phyloP scores from a whole-genome alignment of 2,113 vertebrate species.

The Ellobius talpinus region DNA sequence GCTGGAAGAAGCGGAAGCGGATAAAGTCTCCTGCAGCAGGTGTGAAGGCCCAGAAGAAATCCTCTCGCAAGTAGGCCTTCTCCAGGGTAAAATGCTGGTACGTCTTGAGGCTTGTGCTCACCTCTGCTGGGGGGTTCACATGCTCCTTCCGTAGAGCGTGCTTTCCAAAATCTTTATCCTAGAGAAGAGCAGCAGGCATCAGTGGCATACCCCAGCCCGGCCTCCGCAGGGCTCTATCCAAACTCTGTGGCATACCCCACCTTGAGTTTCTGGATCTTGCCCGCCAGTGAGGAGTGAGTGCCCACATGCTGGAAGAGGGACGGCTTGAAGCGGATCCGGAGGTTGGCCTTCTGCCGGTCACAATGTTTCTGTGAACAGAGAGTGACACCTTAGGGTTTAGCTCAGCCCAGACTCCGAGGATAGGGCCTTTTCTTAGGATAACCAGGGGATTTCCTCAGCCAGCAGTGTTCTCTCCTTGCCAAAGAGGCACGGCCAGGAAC shows the following conservation, averaged over 20 bases:
- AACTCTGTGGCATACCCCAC: conserved; percentile 81
- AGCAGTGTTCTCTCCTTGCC: not conserved
- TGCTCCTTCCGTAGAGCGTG: conserved; percentile 96
- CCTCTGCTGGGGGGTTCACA: conserved; percentile 96
- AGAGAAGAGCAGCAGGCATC: not conserved
- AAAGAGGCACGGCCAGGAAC: accelerated
- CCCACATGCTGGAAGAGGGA: conserved; percentile 99
- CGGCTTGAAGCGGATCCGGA: conserved; percentile 98
- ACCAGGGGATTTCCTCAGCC: accelerated
- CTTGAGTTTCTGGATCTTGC: conserved; percentile 99
- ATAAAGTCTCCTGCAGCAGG: conserved; percentile 97
- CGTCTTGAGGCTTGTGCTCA: conserved; percentile 98
- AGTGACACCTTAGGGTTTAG: not conserved
- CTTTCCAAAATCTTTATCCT: conserved; percentile 99
- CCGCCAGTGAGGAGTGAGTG: conserved; percentile 97
- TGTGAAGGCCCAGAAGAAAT: conserved; percentile 99
- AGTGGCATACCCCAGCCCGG: not conserved
- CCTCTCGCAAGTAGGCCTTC: conserved; percentile 97
- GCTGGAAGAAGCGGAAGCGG: conserved; percentile 97
- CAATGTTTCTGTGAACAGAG: conserved; percentile 94
- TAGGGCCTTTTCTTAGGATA: not conserved
- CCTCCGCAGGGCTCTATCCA: not conserved
- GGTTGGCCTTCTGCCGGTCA: conserved; percentile 98
- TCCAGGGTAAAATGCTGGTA: conserved; percentile 99
- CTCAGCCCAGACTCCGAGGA: not conserved